Conservation (phyloP, 2,113 vertebrate species). For the Condylura cristata region DNA sequence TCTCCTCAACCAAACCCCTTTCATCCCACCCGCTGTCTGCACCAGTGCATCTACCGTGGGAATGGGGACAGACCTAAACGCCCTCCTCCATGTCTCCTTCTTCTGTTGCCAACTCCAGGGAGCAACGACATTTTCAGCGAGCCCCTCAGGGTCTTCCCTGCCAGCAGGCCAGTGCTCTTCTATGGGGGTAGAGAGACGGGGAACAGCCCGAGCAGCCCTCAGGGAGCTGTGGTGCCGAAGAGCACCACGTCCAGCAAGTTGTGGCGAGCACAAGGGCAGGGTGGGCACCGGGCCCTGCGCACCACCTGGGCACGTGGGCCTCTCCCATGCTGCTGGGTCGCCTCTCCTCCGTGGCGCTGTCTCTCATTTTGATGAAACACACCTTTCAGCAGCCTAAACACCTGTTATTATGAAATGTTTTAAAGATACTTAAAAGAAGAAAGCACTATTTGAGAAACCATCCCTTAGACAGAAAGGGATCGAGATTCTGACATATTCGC, state of each 20-base stretch:
- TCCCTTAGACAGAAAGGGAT: not conserved
- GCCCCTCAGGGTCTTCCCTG: not conserved
- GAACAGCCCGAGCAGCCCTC: not conserved
- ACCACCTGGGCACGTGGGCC: too few relatives aligned
- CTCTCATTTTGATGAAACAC: not conserved
- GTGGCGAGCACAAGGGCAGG: not conserved
- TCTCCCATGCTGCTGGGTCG: not conserved
- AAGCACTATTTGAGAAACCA: not conserved
- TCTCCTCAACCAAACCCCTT: not conserved
- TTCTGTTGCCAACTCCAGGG: not conserved
- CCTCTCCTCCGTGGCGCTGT: not conserved
- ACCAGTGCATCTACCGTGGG: not conserved
- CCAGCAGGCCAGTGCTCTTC: too few relatives aligned
- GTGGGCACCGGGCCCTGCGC: accelerated
- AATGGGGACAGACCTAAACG: not conserved
- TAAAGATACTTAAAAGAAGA: not conserved
- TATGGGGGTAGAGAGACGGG: not conserved
- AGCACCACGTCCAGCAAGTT: not conserved
- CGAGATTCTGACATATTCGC: not conserved
- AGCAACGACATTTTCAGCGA: not conserved
- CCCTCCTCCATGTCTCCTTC: not conserved
- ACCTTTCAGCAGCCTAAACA: not conserved
- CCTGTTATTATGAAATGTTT: not conserved
- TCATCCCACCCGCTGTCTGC: not conserved
- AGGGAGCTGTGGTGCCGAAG: too few relatives aligned